Conservation (phyloP, 2,888 invertebrate genomes). For the Trichogramma evanescens region DNA sequence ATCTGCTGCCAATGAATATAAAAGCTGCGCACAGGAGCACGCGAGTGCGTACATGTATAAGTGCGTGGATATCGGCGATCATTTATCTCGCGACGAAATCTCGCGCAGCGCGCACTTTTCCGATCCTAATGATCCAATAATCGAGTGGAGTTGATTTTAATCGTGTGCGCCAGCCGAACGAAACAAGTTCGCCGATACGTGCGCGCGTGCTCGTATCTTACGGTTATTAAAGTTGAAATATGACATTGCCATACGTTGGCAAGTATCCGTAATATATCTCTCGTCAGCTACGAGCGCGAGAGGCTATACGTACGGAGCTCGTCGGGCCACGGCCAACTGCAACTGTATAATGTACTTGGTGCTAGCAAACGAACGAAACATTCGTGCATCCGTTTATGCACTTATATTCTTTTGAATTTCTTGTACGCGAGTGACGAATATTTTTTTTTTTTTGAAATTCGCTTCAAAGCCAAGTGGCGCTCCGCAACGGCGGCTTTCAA, state of each 20-base stretch:
- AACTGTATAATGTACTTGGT: too few species aligned
- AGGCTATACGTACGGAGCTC: too few species aligned
- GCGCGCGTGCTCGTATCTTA: not conserved
- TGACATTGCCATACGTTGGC: not conserved
- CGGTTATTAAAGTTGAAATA: conserved; percentile 14
- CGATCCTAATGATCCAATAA: conserved; percentile 11
- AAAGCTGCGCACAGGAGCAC: not conserved
- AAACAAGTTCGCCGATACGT: conserved; percentile 1
- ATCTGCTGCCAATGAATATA: too few species aligned
- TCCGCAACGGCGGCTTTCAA: too few species aligned
- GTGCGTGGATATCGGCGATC: not conserved
- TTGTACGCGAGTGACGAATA: too few species aligned
- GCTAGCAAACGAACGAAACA: too few species aligned
- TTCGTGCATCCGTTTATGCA: too few species aligned
- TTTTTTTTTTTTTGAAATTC: too few species aligned
- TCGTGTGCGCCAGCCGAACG: not conserved
- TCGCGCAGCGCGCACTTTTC: not conserved
- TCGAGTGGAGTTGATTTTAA: not conserved
- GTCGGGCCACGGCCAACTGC: too few species aligned
- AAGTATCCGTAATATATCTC: not conserved
- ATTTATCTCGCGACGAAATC: not conserved
- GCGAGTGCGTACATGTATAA: not conserved
- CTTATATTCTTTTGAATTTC: too few species aligned
- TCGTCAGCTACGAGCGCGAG: not conserved
- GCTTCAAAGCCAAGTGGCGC: too few species aligned